These are phyloP conservation scores for Podarcis siculus DNA, from an alignment of 2,797 vertebrate genomes.

Conservation along the genomic window DNA sequence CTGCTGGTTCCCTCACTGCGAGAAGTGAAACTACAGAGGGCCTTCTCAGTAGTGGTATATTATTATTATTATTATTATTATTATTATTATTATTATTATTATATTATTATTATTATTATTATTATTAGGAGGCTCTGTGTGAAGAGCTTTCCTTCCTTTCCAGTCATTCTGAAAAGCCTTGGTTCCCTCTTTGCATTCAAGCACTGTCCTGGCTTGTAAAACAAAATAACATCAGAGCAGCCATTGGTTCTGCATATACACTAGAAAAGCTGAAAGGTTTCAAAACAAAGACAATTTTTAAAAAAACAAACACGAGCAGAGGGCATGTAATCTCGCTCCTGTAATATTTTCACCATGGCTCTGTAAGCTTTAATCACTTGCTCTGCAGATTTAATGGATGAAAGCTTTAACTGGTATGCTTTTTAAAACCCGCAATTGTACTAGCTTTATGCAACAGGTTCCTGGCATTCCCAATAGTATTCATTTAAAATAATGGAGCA, in stretches of 20 bases:
- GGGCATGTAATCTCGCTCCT: not conserved
- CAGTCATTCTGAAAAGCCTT: not conserved
- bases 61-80: no score
- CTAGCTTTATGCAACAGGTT: not conserved
- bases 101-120: no score
- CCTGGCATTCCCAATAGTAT: not conserved
- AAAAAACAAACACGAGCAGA: not conserved
- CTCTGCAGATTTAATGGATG: not conserved
- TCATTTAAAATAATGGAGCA: not conserved
- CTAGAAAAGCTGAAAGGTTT: not conserved
- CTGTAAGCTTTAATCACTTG: not conserved
- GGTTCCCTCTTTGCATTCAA: not conserved
- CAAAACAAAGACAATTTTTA: no score
- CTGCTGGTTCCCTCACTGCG: no score
- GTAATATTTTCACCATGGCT: not conserved
- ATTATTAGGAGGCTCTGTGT: not conserved
- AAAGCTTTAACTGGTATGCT: not conserved
- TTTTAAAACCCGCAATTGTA: not conserved
- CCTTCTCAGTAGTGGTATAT: no score
- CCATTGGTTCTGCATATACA: not conserved
- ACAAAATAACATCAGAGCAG: not conserved
- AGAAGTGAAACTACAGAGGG: no score
- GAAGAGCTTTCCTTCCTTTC: not conserved
- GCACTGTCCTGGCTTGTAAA: not conserved
- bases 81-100: no score